Evolutionary conservation across 1,140 invertebrate species (phyloP), one percentile per base, ranked within the genome.

Genomic region (Aphis gossypii): DNA sequence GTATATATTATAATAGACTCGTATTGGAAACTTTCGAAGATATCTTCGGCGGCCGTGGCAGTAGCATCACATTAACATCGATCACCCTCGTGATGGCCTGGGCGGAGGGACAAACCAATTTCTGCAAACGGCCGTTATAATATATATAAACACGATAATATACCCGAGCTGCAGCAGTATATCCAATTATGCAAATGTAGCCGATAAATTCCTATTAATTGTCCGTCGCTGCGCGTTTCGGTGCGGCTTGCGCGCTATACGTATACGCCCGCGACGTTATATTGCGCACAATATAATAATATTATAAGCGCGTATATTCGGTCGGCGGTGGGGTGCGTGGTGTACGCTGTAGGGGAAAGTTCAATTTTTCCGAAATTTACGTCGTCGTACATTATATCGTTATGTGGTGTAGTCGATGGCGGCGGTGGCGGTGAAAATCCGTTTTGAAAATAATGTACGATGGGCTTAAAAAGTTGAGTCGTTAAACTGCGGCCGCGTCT

Each of bases 181-280:
- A 93, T 93, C 92, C 92, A 93, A 93, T 93, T 93, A 93, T 93
- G 92, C 92, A 93, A 93, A 93, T 93, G 92, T 51, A 84, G 46
- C 35, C 92, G 92, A 93, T 93, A 93, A 93, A 93, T 93, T 93
- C 92, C 92, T 93, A 93, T 93, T 93, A 93, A 93, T 93, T 93
- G 92, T 93, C 92, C 82, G 48, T 30, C 44, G 68, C n/a, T 20
- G 35, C 46, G 21, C 48, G 48, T 14, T 20, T 35, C 86, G 86
- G 48, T n/a, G 88, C 30, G 54, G 21, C 4, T 30, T 25, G 44
- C 11, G 9, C 25, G 38, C 7, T 83, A 23, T 38, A 11, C n/a
- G n/a, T n/a, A 46, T 46, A 1, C 44, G n/a, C 60, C 60, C 4
- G 60, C 30, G 60, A 76, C 60, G 30, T 76, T 68, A 68, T 84